phyloP scores from a whole-genome alignment of 1,140 invertebrate species.

The Zaprionus vittiger region DNA sequence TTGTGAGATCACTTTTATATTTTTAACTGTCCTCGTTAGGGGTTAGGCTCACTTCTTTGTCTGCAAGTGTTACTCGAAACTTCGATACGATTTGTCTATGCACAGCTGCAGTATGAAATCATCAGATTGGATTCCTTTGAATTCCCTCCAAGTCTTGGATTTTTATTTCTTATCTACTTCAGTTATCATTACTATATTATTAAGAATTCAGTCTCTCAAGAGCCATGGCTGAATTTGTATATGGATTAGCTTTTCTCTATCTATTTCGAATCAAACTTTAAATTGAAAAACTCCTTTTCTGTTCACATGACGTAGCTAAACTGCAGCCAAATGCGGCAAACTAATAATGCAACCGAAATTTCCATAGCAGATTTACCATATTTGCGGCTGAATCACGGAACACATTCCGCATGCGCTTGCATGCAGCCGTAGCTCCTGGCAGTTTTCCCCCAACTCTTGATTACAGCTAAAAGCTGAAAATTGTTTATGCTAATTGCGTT shows the following conservation, averaged over 20 bases:
- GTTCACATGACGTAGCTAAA: neutral
- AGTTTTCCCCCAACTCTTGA: conserved; percentile 36
- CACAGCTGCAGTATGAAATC: conserved; percentile 72
- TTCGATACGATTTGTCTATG: conserved; percentile 33
- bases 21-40: conserved; percentile 13
- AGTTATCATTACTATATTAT: neutral
- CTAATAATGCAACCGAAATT: conserved; percentile 22
- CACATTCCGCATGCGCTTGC: conserved; percentile 22
- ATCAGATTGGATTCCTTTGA: conserved; percentile 30
- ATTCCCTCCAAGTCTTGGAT: neutral
- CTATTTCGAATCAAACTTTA: neutral
- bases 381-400: conserved; percentile 7
- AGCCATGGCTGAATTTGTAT: neutral
- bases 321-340: conserved; percentile 7
- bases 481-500: conserved; percentile 82
- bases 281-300: neutral
- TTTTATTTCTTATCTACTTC: neutral
- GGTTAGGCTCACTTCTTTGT: neutral
- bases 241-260: neutral
- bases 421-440: conserved; percentile 20
- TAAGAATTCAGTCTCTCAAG: neutral
- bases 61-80: conserved; percentile 58
- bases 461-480: conserved; percentile 76
- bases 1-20: conserved; percentile 24
- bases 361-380: conserved; percentile 29